Evolutionary conservation across 2,797 vertebrate genomes (phyloP).

Genomic region (Margarornis squamiger): DNA sequence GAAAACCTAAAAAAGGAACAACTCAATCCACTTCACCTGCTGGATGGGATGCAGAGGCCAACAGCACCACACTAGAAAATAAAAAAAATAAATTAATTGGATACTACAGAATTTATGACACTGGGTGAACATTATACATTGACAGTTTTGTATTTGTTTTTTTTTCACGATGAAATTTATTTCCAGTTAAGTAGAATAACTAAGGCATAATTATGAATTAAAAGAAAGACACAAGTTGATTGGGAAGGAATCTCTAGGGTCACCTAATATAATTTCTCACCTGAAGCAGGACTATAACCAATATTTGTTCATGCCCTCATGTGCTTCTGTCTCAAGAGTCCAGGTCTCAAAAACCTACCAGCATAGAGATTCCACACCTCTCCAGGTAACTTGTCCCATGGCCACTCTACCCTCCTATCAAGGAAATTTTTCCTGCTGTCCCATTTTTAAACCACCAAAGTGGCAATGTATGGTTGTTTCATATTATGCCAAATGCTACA

Average conservation of each 20-base stretch:
- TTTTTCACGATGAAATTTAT: background rate
- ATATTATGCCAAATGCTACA: background rate
- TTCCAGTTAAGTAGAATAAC: background rate
- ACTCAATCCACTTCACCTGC: slow-evolving; percentile 81
- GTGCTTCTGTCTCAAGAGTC: background rate
- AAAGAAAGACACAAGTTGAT: background rate
- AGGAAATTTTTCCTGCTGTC: background rate
- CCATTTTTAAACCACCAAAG: background rate
- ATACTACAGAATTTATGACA: background rate
- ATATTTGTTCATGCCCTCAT: background rate
- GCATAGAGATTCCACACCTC: background rate
- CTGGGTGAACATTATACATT: background rate
- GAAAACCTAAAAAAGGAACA: background rate
- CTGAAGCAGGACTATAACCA: background rate
- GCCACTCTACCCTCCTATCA: background rate
- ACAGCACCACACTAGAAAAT: slow-evolving; percentile 81
- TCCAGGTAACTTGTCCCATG: background rate
- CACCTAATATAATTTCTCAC: background rate
- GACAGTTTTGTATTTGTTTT: background rate
- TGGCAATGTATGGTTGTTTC: background rate
- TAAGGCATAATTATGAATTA: background rate
- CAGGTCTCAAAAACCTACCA: background rate
- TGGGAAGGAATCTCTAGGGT: background rate
- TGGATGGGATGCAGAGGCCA: slow-evolving; percentile 87
- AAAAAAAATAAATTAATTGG: background rate